A percentile compares a stretch with the other conserved stretches of the same genome.
Evolutionary conservation across 2,113 vertebrate genomes (phyloP).

Genomic region (Glareola pratincola): DNA sequence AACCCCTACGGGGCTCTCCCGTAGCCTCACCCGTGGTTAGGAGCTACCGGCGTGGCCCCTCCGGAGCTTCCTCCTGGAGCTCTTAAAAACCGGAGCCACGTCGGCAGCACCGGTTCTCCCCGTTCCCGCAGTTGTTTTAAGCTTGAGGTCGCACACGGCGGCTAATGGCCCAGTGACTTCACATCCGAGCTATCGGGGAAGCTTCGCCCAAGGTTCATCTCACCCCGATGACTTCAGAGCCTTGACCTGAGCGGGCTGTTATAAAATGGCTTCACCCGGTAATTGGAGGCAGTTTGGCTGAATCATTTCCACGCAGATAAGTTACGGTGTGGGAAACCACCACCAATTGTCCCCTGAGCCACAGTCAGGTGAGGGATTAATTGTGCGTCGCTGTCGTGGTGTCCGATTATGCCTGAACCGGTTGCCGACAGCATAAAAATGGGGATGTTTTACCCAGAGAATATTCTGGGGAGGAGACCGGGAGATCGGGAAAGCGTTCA

Average conservation of each 20-base stretch:
- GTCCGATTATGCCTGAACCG: not conserved
- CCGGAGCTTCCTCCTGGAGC: fast-evolving
- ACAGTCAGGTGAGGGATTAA: not conserved
- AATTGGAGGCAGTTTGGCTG: not conserved
- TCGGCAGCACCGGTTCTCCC: not conserved
- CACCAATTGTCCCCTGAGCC: not conserved
- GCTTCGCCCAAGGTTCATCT: not conserved
- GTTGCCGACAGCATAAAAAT: not conserved
- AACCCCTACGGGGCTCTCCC: fast-evolving
- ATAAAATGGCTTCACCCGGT: not conserved
- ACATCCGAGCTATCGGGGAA: not conserved
- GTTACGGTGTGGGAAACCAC: not conserved
- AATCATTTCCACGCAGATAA: slow-evolving; percentile 10
- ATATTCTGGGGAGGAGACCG: not conserved
- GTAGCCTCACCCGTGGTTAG: fast-evolving
- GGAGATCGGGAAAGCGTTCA: not conserved
- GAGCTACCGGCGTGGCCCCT: not conserved
- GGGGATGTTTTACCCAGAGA: not conserved
- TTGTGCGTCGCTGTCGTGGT: not conserved
- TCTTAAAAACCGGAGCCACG: not conserved
- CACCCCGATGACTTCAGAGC: not conserved
- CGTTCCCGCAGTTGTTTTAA: not conserved
- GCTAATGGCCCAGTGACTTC: not conserved
- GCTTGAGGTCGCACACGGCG: not conserved
- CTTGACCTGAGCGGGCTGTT: not conserved